A percentile compares a stretch with the other conserved stretches of the same genome.
Evolutionary conservation across 2,113 vertebrate species (phyloP).

Genomic region (Microcebus murinus): DNA sequence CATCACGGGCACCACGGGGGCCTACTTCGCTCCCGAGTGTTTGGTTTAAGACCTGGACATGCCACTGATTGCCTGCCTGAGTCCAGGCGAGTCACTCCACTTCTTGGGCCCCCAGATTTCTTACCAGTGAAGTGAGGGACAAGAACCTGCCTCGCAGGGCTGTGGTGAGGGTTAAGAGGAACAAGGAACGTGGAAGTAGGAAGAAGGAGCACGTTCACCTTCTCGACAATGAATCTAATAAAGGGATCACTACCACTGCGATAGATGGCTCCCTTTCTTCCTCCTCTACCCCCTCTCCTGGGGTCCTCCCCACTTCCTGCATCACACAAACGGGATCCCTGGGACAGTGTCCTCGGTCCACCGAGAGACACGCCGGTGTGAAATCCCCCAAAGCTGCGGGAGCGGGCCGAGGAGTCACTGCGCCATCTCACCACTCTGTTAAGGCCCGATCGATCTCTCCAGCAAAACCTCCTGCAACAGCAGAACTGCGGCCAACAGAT

Average conservation of each 20-base stretch:
- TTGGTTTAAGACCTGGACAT: not conserved
- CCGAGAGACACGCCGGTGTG: not conserved
- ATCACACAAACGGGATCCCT: not conserved
- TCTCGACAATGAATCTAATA: fast-evolving
- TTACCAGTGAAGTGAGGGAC: not conserved
- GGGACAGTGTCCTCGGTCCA: not conserved
- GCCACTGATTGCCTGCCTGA: not conserved
- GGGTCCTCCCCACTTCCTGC: not conserved
- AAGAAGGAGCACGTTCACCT: fast-evolving
- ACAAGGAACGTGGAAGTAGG: fast-evolving
- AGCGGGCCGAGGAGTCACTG: fast-evolving
- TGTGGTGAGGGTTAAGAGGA: not conserved
- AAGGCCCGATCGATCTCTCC: conserved; percentile 19
- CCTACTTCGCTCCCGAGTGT: not conserved
- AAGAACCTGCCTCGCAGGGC: not conserved
- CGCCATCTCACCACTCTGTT: not conserved
- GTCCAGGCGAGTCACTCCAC: not conserved
- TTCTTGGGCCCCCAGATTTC: not conserved
- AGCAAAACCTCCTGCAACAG: conserved; percentile 56
- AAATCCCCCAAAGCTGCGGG: fast-evolving
- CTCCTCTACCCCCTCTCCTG: not conserved
- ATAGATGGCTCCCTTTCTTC: fast-evolving
- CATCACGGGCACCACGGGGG: fast-evolving
- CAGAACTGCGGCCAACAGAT: conserved; percentile 19
- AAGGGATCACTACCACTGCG: fast-evolving